Conservation (phyloP, 2,113 vertebrate genomes). For the Crotophaga sulcirostris region DNA sequence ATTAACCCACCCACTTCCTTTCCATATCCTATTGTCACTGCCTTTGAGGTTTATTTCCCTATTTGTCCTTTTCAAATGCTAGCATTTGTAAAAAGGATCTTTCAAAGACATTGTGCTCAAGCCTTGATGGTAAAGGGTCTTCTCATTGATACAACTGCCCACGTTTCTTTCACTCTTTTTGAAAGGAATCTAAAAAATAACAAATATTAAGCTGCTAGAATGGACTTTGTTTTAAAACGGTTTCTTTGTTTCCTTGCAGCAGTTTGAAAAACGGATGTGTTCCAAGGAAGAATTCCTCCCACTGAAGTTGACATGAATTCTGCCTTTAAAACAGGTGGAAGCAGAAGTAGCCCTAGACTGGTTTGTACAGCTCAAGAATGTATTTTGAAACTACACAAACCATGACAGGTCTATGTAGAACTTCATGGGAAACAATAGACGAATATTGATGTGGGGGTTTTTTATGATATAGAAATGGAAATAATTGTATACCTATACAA, state of each 20-base stretch:
- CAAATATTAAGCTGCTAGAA: constrained; percentile 12
- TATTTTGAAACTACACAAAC: neutral
- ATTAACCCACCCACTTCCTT: constrained; percentile 49
- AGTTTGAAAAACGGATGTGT: neutral
- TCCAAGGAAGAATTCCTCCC: neutral
- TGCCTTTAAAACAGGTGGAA: neutral
- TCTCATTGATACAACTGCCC: neutral
- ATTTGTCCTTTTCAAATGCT: constrained; percentile 56
- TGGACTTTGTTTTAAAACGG: neutral
- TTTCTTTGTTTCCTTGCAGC: neutral
- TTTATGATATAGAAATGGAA: constrained; percentile 5
- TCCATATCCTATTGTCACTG: constrained; percentile 40
- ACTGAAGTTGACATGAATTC: neutral
- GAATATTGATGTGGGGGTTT: neutral
- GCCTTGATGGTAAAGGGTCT: neutral
- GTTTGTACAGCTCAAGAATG: neutral
- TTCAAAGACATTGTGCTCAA: constrained; percentile 26
- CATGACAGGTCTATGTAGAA: neutral
- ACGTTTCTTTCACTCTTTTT: neutral
- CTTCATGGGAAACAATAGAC: neutral
- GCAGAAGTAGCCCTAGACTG: neutral
- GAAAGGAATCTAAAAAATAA: neutral
- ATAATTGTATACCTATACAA: neutral
- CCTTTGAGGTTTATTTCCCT: constrained; percentile 33
- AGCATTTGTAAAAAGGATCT: constrained; percentile 24